A percentile compares a stretch with the other conserved stretches of the same genome.
Conservation (phyloP, 2,888 invertebrate genomes). For the Poecilobothrus nobilitatus region DNA sequence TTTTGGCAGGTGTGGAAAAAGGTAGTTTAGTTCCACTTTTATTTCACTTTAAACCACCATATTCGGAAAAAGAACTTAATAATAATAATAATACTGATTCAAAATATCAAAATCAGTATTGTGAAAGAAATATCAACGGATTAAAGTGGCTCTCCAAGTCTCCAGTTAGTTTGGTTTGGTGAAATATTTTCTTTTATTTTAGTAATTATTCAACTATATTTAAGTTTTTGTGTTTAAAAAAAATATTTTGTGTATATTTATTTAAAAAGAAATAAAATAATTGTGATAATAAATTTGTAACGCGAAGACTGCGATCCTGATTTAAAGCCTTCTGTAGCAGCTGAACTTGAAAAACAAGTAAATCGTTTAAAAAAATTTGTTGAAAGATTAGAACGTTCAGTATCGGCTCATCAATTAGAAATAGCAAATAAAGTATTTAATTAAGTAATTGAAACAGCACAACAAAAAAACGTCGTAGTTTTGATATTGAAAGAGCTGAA, state of each 20-base stretch:
- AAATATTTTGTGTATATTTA: not conserved
- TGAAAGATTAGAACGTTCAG: slow-evolving; percentile 57
- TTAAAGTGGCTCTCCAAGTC: not conserved
- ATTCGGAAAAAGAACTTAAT: too few species aligned
- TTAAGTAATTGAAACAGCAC: slow-evolving; percentile 27
- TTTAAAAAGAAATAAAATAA: not conserved
- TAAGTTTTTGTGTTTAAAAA: not conserved
- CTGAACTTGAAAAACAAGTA: slow-evolving; percentile 60
- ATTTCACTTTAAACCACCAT: too few species aligned
- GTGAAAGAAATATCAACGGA: too few species aligned
- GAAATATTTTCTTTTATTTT: not conserved
- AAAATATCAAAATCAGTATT: too few species aligned
- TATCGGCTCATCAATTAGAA: slow-evolving; percentile 35
- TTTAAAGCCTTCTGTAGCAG: slow-evolving; percentile 46
- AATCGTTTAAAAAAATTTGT: slow-evolving; percentile 67
- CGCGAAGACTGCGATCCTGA: slow-evolving; percentile 44
- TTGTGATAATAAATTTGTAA: not conserved
- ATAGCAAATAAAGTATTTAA: slow-evolving; percentile 34
- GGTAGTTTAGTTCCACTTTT: too few species aligned
- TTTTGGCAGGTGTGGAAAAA: too few species aligned
- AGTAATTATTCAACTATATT: not conserved
- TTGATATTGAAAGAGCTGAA: slow-evolving; percentile 31
- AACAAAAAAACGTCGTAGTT: slow-evolving; percentile 28
- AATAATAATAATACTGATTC: too few species aligned
- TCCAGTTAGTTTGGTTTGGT: not conserved